Percentiles rank a stretch among this genome's conserved stretches.
These are phyloP conservation scores for Aricia artaxerxes DNA, from an alignment of 2,888 invertebrate species.

Conservation along the genomic window DNA sequence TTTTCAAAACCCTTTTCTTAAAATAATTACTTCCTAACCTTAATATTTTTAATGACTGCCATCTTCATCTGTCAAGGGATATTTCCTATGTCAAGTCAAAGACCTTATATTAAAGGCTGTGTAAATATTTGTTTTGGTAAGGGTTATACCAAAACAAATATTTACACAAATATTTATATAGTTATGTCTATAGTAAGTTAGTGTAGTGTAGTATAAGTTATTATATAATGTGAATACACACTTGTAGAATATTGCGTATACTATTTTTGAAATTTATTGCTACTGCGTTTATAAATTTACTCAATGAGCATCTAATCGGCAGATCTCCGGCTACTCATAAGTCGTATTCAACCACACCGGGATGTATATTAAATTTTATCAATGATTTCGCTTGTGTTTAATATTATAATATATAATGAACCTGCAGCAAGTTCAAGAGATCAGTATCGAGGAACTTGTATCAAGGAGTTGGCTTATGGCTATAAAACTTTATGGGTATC, in stretches of 20 bases:
- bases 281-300: conserved; percentile 21
- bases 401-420: conserved; percentile 39
- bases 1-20: too few relatives aligned
- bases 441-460: conserved; percentile 49
- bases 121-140: too few relatives aligned
- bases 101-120: too few relatives aligned
- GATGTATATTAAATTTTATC: conserved; percentile 26
- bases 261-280: background rate
- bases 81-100: too few relatives aligned
- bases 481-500: conserved; percentile 47
- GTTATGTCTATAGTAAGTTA: too few relatives aligned
- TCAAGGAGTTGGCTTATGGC: conserved; percentile 46
- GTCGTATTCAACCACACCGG: conserved; percentile 17
- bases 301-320: conserved; percentile 21
- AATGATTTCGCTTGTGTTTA: conserved; percentile 30
- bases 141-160: too few relatives aligned
- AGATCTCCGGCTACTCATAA: conserved; percentile 23
- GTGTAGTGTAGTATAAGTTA: too few relatives aligned
- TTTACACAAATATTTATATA: too few relatives aligned
- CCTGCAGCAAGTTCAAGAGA: conserved; percentile 43
- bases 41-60: too few relatives aligned
- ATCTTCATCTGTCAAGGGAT: too few relatives aligned
- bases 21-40: too few relatives aligned
- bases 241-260: background rate
- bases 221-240: background rate